Evolutionary conservation across 2,888 invertebrate genomes (phyloP).

Genomic region (Serrognathus titanus): DNA sequence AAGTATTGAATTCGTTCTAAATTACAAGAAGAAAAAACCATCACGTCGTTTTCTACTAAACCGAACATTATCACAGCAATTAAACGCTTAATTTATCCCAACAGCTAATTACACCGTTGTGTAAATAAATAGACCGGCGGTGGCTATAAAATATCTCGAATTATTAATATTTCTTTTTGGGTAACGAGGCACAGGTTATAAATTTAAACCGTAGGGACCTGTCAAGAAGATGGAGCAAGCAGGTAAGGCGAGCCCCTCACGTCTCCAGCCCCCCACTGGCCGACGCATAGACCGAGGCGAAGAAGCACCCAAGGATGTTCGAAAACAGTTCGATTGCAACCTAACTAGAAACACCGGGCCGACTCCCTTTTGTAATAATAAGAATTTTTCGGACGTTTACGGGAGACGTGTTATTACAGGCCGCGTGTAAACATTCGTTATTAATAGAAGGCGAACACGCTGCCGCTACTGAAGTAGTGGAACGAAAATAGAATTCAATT

Average conservation of each 20-base stretch:
- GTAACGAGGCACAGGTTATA: slow-evolving; percentile 29
- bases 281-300: too few species aligned
- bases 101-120: slow-evolving; percentile 40
- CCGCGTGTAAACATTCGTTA: slow-evolving; percentile 1
- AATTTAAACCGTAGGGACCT: slow-evolving; percentile 14
- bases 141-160: slow-evolving; percentile 34
- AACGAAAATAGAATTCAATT: too few species aligned
- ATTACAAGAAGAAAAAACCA: too few species aligned
- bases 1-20: too few species aligned
- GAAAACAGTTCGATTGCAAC: too few species aligned
- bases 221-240: slow-evolving; percentile 11
- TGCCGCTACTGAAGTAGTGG: too few species aligned
- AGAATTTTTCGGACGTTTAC: slow-evolving; percentile 12
- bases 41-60: too few species aligned
- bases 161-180: slow-evolving; percentile 42
- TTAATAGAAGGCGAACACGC: too few species aligned
- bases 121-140: slow-evolving; percentile 40
- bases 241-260: slow-evolving; percentile 6
- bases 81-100: slow-evolving; percentile 39
- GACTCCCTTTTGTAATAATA: slow-evolving; percentile 1
- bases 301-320: too few species aligned
- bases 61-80: slow-evolving; percentile 20
- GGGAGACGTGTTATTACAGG: slow-evolving; percentile 10
- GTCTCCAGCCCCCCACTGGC: slow-evolving; percentile 11
- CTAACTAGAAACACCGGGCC: too few species aligned